Evolutionary conservation across 2,797 vertebrate genomes (phyloP).

Genomic region (Vultur gryphus): DNA sequence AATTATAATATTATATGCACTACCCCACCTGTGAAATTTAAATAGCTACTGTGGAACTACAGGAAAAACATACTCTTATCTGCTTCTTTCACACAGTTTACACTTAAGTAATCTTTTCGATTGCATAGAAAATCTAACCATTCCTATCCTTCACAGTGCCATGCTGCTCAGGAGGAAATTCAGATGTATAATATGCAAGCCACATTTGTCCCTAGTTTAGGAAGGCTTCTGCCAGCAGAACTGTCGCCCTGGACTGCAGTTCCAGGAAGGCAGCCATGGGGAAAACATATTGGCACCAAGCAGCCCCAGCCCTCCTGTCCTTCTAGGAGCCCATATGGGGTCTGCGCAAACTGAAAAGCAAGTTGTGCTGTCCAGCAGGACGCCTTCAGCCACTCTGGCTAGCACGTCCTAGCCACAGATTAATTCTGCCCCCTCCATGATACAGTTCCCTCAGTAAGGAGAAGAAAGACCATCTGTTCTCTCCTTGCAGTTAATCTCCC

Average conservation of each 20-base stretch:
- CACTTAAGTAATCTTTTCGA: not conserved
- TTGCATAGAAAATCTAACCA: not conserved
- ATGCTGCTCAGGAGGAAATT: not conserved
- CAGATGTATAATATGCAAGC: not conserved
- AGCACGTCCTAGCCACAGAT: not conserved
- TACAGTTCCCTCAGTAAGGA: not conserved
- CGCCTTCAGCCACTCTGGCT: not conserved
- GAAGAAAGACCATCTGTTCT: not conserved
- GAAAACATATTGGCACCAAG: not conserved
- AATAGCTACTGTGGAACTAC: not conserved
- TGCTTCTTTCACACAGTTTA: not conserved
- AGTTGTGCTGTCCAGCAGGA: accelerated
- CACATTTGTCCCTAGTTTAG: not conserved
- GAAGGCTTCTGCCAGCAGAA: not conserved
- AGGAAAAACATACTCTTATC: not conserved
- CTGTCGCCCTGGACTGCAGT: not conserved
- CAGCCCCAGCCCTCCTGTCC: not conserved
- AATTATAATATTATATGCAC: not conserved
- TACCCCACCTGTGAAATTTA: not conserved
- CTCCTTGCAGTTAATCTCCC: not conserved
- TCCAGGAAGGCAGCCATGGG: not conserved
- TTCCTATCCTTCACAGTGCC: not conserved
- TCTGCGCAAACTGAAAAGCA: not conserved
- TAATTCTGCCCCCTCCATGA: not conserved
- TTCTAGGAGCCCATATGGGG: not conserved